Evolutionary conservation across 2,888 invertebrate genomes (phyloP), one percentile per base, ranked within the genome.

Genomic region (Mystacides longicornis): DNA sequence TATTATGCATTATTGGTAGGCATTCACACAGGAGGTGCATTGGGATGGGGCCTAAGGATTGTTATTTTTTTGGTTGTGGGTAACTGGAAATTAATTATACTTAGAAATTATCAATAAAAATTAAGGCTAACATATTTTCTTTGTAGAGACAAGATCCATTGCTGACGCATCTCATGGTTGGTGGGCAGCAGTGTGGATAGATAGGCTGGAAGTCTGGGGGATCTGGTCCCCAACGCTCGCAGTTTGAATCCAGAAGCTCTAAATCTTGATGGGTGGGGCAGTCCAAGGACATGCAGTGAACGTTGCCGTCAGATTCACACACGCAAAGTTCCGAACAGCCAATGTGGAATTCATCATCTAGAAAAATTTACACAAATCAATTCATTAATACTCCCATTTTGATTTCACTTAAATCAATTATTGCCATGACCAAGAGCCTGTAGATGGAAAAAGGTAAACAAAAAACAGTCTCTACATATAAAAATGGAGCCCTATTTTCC

Each of bases 191-290:
- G 64, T 85, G 82, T 0, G 92, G 92, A 0, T 88, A 83, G 37
- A 77, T 76, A 0, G 89, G 83, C 1, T 77, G 74, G 61, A 86
- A 86, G 65, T 83, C 75, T 0, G 84, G 80, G 0, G 90, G 90
- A 20, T 83, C 85, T 0, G 89, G 86, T 58, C 91, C 91, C 93
- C 93, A 93, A 62, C 86, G 82, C 7, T 93, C 75, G 66, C 93
- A 94, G 58, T 86, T 82, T 1, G 91, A 87, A 65, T 92, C 89
- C 47, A 92, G 71, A 5, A 91, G 82, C 66, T 93, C 92, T n/a
- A 91, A 73, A 0, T 90, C 92, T 59, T 89, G 91, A 64, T 86
- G 87, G 0, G 87, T 86, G 61, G 93, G 85, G 64, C 93, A 94
- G 60, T 89, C 84, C 22, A 94, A 77, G 45, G 87, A 85, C 1